These are phyloP conservation scores for Mastomys natalensis DNA, from an alignment of 2,113 vertebrate species.

Conservation along the genomic window DNA sequence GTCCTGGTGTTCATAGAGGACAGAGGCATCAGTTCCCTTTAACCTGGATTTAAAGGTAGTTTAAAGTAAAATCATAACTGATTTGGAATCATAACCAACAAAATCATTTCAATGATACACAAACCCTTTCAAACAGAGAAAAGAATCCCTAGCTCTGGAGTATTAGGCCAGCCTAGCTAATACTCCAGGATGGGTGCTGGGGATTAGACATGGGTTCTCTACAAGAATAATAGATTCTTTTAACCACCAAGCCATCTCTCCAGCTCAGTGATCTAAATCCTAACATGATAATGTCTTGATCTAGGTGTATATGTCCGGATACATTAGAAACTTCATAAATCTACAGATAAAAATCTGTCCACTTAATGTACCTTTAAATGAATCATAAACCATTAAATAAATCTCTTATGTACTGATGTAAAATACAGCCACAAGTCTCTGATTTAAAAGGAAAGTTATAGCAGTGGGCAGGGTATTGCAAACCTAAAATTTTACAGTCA, in stretches of 20 bases:
- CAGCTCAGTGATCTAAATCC: not conserved
- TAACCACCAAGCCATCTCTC: not conserved
- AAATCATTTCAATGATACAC: not conserved
- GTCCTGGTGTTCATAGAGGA: not conserved
- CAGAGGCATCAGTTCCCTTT: not conserved
- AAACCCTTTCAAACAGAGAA: not conserved
- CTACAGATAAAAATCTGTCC: not conserved
- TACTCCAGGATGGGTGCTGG: too few relatives aligned
- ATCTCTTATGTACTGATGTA: not conserved
- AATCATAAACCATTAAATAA: not conserved
- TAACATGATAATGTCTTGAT: not conserved
- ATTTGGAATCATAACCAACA: conserved; percentile 15
- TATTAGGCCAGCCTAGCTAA: not conserved
- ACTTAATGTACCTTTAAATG: not conserved
- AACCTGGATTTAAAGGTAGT: not conserved
- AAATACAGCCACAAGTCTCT: not conserved
- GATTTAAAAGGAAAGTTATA: not conserved
- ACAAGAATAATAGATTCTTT: not conserved
- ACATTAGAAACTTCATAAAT: not conserved
- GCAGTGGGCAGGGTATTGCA: not conserved
- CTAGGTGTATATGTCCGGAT: not conserved
- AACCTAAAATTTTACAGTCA: not conserved
- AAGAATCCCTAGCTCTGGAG: not conserved
- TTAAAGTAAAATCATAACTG: not conserved
- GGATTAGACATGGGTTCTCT: not conserved